Evolutionary conservation across 2,888 invertebrate species (phyloP).

Genomic region (Vannuccia rotundouncinata): DNA sequence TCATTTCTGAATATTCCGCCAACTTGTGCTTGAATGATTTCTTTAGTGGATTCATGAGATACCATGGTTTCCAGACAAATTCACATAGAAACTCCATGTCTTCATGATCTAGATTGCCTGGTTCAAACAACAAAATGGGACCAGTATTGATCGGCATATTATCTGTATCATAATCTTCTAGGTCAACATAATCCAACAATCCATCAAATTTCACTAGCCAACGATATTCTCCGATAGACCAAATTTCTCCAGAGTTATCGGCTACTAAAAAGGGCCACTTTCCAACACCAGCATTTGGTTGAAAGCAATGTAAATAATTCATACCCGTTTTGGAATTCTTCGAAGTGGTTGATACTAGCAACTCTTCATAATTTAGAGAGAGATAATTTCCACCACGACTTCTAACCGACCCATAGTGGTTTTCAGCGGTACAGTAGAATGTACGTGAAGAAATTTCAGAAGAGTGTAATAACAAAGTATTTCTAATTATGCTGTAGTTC

Average conservation of each 20-base stretch:
- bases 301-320: neutral
- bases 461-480: neutral
- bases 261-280: neutral
- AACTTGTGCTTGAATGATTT: neutral
- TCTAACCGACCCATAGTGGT: neutral
- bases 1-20: neutral
- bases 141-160: neutral
- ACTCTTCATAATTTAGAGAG: neutral
- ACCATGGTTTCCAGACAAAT: conserved; percentile 3
- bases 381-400: neutral
- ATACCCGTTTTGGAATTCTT: neutral
- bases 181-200: neutral
- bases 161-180: neutral
- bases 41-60: neutral
- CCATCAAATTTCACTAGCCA: neutral
- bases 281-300: neutral
- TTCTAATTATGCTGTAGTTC: neutral
- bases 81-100: neutral
- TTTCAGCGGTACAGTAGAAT: neutral
- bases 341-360: neutral
- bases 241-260: neutral
- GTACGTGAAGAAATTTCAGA: neutral
- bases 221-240: neutral
- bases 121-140: neutral
- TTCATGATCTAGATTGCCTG: neutral